Base-by-base conservation (phyloP, 1,140 invertebrate genomes). In the Achatina immaculata region DNA sequence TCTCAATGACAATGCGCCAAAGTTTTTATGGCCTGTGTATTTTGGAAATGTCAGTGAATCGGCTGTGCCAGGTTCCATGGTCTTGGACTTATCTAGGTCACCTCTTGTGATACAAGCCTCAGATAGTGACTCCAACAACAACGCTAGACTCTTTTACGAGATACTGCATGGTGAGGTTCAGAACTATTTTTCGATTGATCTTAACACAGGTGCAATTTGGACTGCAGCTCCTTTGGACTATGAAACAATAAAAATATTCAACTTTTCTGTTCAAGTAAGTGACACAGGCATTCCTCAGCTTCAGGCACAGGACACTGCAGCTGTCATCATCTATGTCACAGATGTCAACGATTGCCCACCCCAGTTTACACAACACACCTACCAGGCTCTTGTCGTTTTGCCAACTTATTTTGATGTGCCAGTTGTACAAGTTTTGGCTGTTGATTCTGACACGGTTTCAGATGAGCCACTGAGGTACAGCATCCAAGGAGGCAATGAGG, bases 291-390 rank as follows among this genome's bases (percentile, higher is more conserved):
- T 86, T 58, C 97, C 96, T 7, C 93, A 94, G 68, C 90, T 97
- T 40, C 94, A 94, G 7, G 95, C 96, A 7, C 94, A 95, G 83
- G 94, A 93, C 45, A 84, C 89, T 75, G 91, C 92, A 0, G 85
- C 84, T 71, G 92, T 93, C 34, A 82, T 85, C 9, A 95, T 98
- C 24, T 91, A 92, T 65, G 94, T 98, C 19, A 93, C 92, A 0
- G 96, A 98, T 91, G 94, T 97, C 3, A 98, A 98, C 91, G 96
- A 98, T 87, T 96, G 95, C 85, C 93, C 95, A 19, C 96, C 96
- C 0, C 91, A 92, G 68, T 98, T 97, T 89, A 90, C 92, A n/a
- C 91, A 94, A 66, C 89, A 92, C 2, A 92, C 94, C 83, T 97
- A 96, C 89, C 95, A 95, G 84, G 94, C 95, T 0, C 95, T 94